A percentile compares a stretch with the other conserved stretches of the same genome.
Conservation (phyloP, 2,797 vertebrate genomes). For the Presbytis comata region DNA sequence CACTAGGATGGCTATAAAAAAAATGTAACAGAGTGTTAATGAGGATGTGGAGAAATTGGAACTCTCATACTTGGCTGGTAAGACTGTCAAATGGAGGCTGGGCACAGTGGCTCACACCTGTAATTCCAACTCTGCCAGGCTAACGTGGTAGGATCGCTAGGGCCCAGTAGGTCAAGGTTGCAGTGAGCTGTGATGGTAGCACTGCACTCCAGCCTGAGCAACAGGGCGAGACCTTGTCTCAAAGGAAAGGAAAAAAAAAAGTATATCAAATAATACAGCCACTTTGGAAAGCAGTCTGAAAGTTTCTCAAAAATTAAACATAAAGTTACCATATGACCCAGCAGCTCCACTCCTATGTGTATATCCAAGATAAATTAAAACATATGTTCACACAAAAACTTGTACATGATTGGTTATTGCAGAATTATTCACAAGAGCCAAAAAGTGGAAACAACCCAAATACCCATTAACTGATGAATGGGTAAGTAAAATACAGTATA, state of each 20-base stretch:
- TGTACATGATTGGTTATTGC: background rate
- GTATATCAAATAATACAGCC: background rate
- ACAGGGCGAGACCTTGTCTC: background rate
- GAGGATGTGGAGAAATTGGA: background rate
- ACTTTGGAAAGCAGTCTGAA: background rate
- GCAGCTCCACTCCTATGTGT: background rate
- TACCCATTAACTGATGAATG: background rate
- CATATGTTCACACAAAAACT: background rate
- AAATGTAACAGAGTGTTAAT: background rate
- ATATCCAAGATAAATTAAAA: background rate
- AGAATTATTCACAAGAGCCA: background rate
- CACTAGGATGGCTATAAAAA: background rate
- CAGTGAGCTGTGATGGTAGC: background rate
- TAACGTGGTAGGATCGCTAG: background rate
- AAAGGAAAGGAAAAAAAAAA: background rate
- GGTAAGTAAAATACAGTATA: background rate
- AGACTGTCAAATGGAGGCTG: background rate
- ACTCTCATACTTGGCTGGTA: background rate
- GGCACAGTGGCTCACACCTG: background rate
- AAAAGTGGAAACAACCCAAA: background rate
- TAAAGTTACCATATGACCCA: background rate
- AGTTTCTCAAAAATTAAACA: background rate
- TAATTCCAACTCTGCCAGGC: background rate
- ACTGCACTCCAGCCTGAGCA: background rate
- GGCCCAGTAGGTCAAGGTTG: background rate